Evolutionary conservation across 2,888 invertebrate genomes (phyloP).

Genomic region (Colostygia pectinataria): DNA sequence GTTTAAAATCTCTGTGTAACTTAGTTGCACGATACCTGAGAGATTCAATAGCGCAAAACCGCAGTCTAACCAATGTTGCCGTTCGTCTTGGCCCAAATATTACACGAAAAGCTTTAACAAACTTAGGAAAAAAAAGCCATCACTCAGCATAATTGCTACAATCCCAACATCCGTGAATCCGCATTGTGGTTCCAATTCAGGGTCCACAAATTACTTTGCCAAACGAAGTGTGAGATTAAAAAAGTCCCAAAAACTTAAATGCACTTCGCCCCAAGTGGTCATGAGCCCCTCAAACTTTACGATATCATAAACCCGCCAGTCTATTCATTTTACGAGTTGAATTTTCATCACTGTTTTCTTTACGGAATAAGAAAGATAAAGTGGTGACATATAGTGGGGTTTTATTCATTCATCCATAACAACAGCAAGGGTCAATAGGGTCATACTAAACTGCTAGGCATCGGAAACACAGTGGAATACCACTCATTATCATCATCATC

Average conservation of each 20-base stretch:
- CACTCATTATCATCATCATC: no score
- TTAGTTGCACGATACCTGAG: no score
- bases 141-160: conserved; percentile 2
- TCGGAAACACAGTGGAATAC: no score
- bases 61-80: no score
- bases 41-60: no score
- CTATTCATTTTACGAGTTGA: conserved; percentile 68
- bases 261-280: conserved; percentile 30
- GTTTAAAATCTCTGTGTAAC: no score
- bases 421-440: no score
- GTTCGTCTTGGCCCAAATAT: no score
- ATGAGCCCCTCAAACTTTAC: conserved; percentile 52
- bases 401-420: no score
- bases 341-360: conserved; percentile 61
- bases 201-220: conserved; percentile 22
- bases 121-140: neutral
- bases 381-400: no score
- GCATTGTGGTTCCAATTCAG: conserved; percentile 7
- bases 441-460: no score
- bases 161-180: neutral
- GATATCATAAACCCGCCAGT: conserved; percentile 59
- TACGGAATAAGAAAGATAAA: conserved; percentile 1
- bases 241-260: conserved; percentile 25
- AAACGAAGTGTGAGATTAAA: conserved; percentile 30
- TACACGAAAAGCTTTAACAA: no score